A percentile compares a stretch with the other conserved stretches of the same genome.
These are phyloP conservation scores for Limulus polyphemus DNA, from an alignment of 2,888 invertebrate genomes.

Conservation along the genomic window DNA sequence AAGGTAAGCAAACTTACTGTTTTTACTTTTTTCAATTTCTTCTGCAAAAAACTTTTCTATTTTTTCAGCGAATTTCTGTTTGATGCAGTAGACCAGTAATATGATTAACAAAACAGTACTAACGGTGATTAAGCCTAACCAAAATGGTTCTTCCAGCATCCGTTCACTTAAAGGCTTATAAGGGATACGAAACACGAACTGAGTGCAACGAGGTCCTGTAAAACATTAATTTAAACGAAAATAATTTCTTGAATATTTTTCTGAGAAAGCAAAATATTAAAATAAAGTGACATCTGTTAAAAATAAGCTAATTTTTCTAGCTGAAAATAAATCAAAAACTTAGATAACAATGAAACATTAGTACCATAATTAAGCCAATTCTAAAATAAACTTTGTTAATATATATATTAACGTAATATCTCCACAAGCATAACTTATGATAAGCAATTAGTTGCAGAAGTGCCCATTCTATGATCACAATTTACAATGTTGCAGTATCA, in stretches of 20 bases:
- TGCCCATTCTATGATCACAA: no score
- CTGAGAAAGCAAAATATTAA: no score
- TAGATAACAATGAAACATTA: no score
- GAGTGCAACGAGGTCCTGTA: constrained; percentile 51
- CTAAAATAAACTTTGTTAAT: no score
- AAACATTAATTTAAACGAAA: constrained; percentile 14
- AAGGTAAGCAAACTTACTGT: constrained; percentile 19
- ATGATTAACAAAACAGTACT: constrained; percentile 63
- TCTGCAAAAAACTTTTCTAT: constrained; percentile 68
- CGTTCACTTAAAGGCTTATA: constrained; percentile 60
- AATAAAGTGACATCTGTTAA: no score
- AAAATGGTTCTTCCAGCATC: constrained; percentile 76
- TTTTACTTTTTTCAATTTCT: constrained; percentile 40
- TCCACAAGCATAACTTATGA: no score
- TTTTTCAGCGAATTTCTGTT: constrained; percentile 71
- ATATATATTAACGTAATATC: no score
- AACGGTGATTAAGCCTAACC: constrained; percentile 74
- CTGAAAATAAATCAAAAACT: no score
- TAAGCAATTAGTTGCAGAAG: no score
- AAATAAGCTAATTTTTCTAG: no score
- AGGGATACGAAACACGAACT: constrained; percentile 52
- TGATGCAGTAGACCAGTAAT: constrained; percentile 68
- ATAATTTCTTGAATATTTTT: background rate
- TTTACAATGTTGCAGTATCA: no score
- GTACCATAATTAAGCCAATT: no score